Base-by-base conservation (phyloP, 2,797 vertebrate species). In the Melanitta fusca region DNA sequence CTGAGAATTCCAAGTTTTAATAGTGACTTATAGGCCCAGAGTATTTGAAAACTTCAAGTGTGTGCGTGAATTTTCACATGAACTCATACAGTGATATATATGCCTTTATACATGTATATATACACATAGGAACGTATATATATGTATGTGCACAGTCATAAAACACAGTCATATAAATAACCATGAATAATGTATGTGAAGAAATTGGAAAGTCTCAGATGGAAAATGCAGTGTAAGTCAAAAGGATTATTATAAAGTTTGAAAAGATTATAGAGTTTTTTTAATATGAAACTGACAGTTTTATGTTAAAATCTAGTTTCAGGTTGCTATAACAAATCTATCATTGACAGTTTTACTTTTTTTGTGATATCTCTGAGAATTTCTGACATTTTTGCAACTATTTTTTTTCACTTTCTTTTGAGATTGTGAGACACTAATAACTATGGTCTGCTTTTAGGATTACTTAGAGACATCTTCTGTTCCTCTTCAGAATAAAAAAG, bases 291-390 rank as follows among this genome's bases (percentile, higher is more conserved):
- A 65, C 72, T 95, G 79, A 82, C 47, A n/a, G 30, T 69, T 94
- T 88, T 94, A 88, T 95, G 72, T 64, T 91, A 91, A 91, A 94
- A 94, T 94, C 78, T 87, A 61, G 56, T 68, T 94, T 91, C 71
- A 89, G 45, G 11, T 91, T 93, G 87, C 85, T 94, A 2, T 70
- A 87, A 87, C 47, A 87, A 85, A 93, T 91, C 80, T 82, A 51
- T 87, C 71, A 93, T 21, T 94, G 80, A 71, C 68, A 91, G 36
- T 91, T 96, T 91, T 88, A 82, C 43, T 74, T 96, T 96, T 73
- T 91, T 80, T 75, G 32, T 85, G 64, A 88, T 74, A 96, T 87
- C n/a, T 89, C 82, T 71, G 39, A 94, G 68, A 95, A 74, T 87
- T 94, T 95, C 32, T 95, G 81, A 91, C 91, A 93, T 91, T 95